Evolutionary conservation across 2,113 vertebrate genomes (phyloP).

Genomic region (Alethe diademata): DNA sequence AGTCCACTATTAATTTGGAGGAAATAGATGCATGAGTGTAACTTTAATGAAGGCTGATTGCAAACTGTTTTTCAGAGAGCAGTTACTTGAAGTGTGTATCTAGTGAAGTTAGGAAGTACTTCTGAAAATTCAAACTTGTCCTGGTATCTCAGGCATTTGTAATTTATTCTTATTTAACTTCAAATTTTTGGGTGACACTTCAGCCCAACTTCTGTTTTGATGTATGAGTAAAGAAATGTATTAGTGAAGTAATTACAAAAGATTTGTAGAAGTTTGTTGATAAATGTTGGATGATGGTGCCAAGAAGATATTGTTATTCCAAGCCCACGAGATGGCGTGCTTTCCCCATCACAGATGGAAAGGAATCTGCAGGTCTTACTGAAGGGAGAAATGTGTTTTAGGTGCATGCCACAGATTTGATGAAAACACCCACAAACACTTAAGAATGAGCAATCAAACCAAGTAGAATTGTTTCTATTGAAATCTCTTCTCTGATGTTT

Average conservation of each 20-base stretch:
- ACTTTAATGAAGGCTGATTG: not conserved
- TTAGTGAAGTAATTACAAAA: not conserved
- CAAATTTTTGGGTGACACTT: not conserved
- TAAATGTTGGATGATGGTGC: not conserved
- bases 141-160: not conserved
- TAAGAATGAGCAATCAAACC: not conserved
- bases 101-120: not conserved
- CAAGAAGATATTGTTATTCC: not conserved
- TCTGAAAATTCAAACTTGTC: not conserved
- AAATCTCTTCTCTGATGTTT: not conserved
- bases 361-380: not conserved
- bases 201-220: not conserved
- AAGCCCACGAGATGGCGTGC: slow-evolving; percentile 54
- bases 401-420: not conserved
- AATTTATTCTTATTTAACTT: not conserved
- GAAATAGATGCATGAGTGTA: not conserved
- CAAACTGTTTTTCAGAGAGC: not conserved
- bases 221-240: not conserved
- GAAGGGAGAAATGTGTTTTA: not conserved
- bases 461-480: not conserved
- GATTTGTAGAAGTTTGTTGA: not conserved
- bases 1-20: not conserved
- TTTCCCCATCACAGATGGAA: not conserved
- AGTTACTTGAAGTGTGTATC: not conserved
- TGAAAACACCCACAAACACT: not conserved